Evolutionary conservation across 2,113 vertebrate species (phyloP), one percentile per base, ranked within the genome.

Genomic region (Crotophaga sulcirostris): DNA sequence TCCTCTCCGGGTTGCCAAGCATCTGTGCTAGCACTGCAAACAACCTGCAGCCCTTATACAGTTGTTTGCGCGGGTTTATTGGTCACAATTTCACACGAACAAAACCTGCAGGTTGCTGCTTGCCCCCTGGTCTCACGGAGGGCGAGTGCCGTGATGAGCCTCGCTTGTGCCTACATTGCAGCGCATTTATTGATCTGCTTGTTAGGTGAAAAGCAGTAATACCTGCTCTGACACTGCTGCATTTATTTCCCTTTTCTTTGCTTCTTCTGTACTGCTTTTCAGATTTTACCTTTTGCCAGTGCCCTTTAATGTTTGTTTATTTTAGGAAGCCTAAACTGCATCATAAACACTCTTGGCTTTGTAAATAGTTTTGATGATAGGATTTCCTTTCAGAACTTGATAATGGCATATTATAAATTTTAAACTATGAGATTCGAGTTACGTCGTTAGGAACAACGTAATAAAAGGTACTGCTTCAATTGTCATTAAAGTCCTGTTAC

Each of bases 11-110:
- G 91, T 93, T 96, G 96, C 94, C 91, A 64, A 94, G 91, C 95
- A 81, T 95, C 97, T 87, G 90, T 62, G 95, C 91, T 95, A 64
- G 80, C 94, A 16, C 94, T 52, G 58, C 90, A 70, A 93, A 87
- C 87, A 92, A 96, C 91, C 96, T 86, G 70, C 66, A 44, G 75
- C 95, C 95, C 92, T 81, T 55, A 42, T 11, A 40, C 84, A 86
- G 87, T 86, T 97, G 78, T 96, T 96, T 96, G 90, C 73, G 49
- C 59, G 54, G 89, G 75, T 80, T 96, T 97, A 86, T 93, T 74
- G 95, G 92, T 76, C 95, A 95, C 66, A 58, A 62, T 79, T 74
- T 19, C 87, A 51, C 45, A 19, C 34, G 66, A 81, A 38, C 24
- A 89, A 72, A 91, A 3, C 36, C 78, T 44, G 69, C 64, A 15